Percentiles rank a stretch among this genome's conserved stretches.
Conservation (phyloP, 2,888 invertebrate genomes). For the Leucania comma region DNA sequence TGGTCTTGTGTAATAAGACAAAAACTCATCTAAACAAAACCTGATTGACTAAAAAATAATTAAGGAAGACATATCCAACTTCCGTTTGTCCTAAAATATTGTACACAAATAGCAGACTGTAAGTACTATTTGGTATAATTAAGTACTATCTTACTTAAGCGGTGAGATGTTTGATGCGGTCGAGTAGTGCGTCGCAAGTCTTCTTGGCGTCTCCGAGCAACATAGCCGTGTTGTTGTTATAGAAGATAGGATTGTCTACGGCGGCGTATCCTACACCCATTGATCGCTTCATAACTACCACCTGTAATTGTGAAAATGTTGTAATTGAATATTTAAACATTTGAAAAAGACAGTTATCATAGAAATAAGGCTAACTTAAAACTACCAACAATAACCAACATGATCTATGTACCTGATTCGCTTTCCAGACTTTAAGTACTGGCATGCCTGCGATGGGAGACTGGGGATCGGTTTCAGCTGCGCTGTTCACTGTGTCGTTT, state of each 20-base stretch:
- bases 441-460: constrained; percentile 98
- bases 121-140: constrained; percentile 44
- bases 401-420: constrained; percentile 92
- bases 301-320: constrained; percentile 82
- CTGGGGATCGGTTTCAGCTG: constrained; percentile 97
- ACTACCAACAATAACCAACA: background rate
- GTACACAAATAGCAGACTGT: constrained; percentile 10
- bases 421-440: constrained; percentile 96
- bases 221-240: constrained; percentile 96
- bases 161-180: constrained; percentile 90
- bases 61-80: constrained; percentile 8
- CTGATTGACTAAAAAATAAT: constrained; percentile 24
- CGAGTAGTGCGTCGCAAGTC: constrained; percentile 95
- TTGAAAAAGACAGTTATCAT: background rate
- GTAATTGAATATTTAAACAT: constrained; percentile 1
- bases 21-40: constrained; percentile 20
- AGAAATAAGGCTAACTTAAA: background rate
- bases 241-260: constrained; percentile 98
- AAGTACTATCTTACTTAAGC: constrained; percentile 66
- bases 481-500: constrained; percentile 97
- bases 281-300: constrained; percentile 97
- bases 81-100: constrained; percentile 13
- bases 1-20: constrained; percentile 22
- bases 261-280: constrained; percentile 97
- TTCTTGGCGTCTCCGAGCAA: constrained; percentile 97